Base-by-base conservation (phyloP, 2,888 invertebrate species). In the Pseudanteris insignis region DNA sequence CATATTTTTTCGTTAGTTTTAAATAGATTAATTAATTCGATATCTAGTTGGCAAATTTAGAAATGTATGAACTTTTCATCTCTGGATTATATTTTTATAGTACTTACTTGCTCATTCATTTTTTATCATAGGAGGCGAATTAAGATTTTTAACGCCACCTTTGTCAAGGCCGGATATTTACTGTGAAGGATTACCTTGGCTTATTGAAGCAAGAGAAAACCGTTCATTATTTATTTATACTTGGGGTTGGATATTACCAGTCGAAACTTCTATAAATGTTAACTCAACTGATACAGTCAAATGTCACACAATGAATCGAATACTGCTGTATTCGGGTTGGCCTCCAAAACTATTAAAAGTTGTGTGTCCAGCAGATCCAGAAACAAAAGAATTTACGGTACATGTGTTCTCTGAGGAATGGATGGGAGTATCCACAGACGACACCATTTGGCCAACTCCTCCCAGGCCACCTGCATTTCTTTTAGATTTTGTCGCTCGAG, bases 361-460 rank as follows among this genome's bases (percentile, higher is more conserved):
- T 7, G 85, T 92, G 24, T 92, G 92, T 71, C 92, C 92, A 0
- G 86, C 87, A 0, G 85, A 86, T 67, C 87, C 86, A 2, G 87
- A 86, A 10, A 84, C 86, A 3, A 81, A 85, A 18, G 87, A 86
- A 26, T 85, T 86, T 60, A 86, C 88, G 1, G 85, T 92, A 60
- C 91, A 91, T 68, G 85, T 91, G 61, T 91, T 91, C 82, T 89
- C 90, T 24, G 90, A 88, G 72, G 91, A 91, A 76, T 92, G 92
- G 92, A 83, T 84, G 70, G 83, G 84, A 0, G 79, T 80, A 29
- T 80, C 80, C 57, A 48, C 70, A 12, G 70, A 73, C 24, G 71
- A 72, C 12, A 37, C 51, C 5, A 69, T 60, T 60, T 64, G 73
- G 72, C 75, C 75, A 0, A 71, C 76, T 1, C 77, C 78, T 2